A percentile compares a stretch with the other conserved stretches of the same genome.
Conservation (phyloP, 2,797 vertebrate genomes). For the Sphaeramia orbicularis region DNA sequence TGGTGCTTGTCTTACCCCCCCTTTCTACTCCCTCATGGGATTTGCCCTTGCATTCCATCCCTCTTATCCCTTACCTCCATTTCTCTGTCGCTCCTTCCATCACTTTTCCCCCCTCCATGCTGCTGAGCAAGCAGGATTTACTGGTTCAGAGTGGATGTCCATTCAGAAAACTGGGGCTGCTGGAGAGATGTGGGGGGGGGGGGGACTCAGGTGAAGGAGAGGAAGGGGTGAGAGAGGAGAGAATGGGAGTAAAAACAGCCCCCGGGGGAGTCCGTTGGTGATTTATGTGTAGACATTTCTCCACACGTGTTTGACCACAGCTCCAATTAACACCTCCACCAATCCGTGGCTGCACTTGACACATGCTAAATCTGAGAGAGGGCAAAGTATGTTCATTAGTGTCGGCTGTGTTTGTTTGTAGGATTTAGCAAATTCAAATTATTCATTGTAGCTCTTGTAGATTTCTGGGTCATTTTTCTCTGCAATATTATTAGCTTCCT, state of each 20-base stretch:
- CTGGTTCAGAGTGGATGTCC: slow-evolving; percentile 57
- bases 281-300: slow-evolving; percentile 72
- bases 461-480: slow-evolving; percentile 56
- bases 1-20: slow-evolving; percentile 54
- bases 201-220: slow-evolving; percentile 8
- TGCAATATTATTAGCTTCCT: slow-evolving; percentile 30
- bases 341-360: slow-evolving; percentile 46
- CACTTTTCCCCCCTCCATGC: slow-evolving; percentile 30
- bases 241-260: slow-evolving; percentile 36
- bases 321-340: slow-evolving; percentile 72
- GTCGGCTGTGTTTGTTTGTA: slow-evolving; percentile 45
- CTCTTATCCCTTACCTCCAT: slow-evolving; percentile 30
- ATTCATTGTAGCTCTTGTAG: slow-evolving; percentile 23
- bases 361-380: slow-evolving; percentile 41
- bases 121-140: slow-evolving; percentile 71
- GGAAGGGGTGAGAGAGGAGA: slow-evolving; percentile 3
- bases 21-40: slow-evolving; percentile 19
- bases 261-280: slow-evolving; percentile 23
- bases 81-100: slow-evolving; percentile 44
- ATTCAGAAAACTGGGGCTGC: slow-evolving; percentile 40
- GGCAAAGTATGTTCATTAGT: slow-evolving; percentile 45
- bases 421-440: slow-evolving; percentile 44
- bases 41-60: slow-evolving; percentile 56
- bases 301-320: slow-evolving; percentile 54
- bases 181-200: not conserved